phyloP scores from a whole-genome alignment of 1,140 invertebrate genomes.

The Coptotermes formosanus region DNA sequence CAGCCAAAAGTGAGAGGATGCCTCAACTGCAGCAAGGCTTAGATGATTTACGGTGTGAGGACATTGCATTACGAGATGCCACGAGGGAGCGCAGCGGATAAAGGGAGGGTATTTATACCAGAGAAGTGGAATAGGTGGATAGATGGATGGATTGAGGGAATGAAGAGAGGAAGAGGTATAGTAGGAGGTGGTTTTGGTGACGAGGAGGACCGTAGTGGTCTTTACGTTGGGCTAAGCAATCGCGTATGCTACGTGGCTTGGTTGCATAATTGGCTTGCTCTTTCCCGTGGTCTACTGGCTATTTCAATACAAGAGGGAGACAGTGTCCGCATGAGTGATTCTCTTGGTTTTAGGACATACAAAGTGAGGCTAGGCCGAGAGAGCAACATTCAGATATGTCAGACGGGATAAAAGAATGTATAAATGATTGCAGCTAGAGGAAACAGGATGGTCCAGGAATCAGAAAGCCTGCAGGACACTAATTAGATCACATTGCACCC shows the following conservation, averaged over 20 bases:
- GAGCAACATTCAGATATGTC: neutral
- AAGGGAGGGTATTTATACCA: conserved; percentile 6
- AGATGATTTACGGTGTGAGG: conserved; percentile 17
- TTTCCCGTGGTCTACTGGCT: conserved; percentile 13
- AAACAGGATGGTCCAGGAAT: too few relatives aligned
- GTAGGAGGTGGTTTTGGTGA: neutral
- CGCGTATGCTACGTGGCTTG: neutral
- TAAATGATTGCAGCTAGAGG: neutral
- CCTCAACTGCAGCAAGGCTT: neutral
- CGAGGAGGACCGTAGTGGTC: conserved; percentile 1
- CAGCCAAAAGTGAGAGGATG: neutral
- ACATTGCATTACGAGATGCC: neutral
- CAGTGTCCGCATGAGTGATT: conserved; percentile 2
- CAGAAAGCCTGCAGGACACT: too few relatives aligned
- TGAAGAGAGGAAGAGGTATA: neutral
- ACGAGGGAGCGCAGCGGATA: neutral
- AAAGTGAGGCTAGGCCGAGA: neutral
- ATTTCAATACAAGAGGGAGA: neutral
- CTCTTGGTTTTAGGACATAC: conserved; percentile 6
- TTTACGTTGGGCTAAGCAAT: neutral
- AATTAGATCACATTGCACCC: too few relatives aligned
- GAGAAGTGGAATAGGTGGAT: neutral
- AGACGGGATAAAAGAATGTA: neutral
- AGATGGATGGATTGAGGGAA: neutral
- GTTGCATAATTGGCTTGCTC: conserved; percentile 4